A percentile compares a stretch with the other conserved stretches of the same genome.
phyloP scores from a whole-genome alignment of 2,797 vertebrate genomes.

The Cossypha niveicapilla region DNA sequence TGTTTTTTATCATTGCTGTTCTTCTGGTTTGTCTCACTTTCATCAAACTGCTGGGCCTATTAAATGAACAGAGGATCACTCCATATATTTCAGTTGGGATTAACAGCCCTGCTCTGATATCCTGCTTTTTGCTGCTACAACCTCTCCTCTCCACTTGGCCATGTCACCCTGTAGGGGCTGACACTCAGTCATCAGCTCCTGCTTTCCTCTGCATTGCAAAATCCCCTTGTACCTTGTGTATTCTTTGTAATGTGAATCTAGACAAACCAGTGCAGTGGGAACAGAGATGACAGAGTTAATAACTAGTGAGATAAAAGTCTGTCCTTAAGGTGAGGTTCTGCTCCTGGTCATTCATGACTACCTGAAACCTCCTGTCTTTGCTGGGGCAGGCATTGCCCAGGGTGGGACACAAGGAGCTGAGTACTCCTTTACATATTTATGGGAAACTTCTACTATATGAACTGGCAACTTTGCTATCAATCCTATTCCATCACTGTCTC shows the following conservation, averaged over 20 bases:
- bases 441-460: neutral
- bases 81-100: neutral
- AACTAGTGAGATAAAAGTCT: neutral
- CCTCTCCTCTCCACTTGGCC: neutral
- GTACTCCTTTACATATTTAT: neutral
- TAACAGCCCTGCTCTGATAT: neutral
- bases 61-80: neutral
- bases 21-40: conserved; percentile 19
- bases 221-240: neutral
- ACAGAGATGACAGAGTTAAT: neutral
- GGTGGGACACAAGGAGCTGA: neutral
- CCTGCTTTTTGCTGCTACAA: neutral
- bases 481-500: neutral
- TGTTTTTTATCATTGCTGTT: neutral
- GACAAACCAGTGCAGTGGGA: neutral
- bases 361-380: neutral
- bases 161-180: fast-evolving
- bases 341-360: neutral
- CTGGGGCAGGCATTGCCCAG: too few species aligned
- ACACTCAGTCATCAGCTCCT: neutral
- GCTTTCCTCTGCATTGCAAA: neutral
- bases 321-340: neutral
- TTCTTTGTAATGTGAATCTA: neutral
- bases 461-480: neutral
- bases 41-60: neutral